Evolutionary conservation across 2,113 vertebrate species (phyloP).

Genomic region (Rhinoderma darwinii): DNA sequence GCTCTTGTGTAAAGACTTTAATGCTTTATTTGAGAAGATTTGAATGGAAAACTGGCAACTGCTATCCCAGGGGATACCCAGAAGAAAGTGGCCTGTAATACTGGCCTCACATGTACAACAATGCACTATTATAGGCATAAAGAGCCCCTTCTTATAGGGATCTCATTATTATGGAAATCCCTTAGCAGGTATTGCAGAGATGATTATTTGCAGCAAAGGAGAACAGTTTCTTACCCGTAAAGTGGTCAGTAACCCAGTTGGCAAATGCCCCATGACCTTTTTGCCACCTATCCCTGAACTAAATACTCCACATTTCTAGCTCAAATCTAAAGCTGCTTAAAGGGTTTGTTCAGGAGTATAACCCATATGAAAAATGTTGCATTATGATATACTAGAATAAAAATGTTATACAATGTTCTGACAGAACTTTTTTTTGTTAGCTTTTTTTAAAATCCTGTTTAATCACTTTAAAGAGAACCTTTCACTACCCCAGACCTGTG

Average conservation of each 20-base stretch:
- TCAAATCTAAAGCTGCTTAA: not conserved
- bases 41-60: not conserved
- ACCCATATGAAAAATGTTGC: no score
- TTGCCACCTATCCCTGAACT: not conserved
- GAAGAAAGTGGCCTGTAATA: not conserved
- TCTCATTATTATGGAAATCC: not conserved
- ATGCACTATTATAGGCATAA: not conserved
- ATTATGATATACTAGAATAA: no score
- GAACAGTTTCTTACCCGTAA: not conserved
- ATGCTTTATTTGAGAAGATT: not conserved
- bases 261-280: not conserved
- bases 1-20: not conserved
- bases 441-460: no score
- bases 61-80: not conserved
- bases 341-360: not conserved
- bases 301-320: not conserved
- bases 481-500: no score
- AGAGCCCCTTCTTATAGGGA: not conserved
- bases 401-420: no score
- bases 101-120: not conserved
- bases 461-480: no score
- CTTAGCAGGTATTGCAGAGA: not conserved
- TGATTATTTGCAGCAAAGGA: not conserved
- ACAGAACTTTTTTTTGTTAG: no score
- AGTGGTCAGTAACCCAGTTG: not conserved